phyloP scores from a whole-genome alignment of 2,888 invertebrate genomes.

The Aromia moschata region DNA sequence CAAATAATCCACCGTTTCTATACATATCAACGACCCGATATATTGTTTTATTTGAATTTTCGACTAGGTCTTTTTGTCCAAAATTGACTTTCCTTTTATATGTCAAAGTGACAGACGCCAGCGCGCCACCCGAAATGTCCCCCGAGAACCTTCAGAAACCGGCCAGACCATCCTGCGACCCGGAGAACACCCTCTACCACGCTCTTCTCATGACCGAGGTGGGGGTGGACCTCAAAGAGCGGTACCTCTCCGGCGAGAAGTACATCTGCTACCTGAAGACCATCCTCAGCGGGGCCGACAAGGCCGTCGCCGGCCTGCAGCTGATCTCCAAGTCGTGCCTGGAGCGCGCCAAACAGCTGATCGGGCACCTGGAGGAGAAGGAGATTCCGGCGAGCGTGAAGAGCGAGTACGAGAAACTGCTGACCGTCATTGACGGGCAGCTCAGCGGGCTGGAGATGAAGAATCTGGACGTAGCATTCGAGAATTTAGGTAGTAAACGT shows the following conservation, averaged over 20 bases:
- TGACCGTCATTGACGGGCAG: slow-evolving; percentile 58
- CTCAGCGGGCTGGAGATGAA: slow-evolving; percentile 54
- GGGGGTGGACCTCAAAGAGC: slow-evolving; percentile 61
- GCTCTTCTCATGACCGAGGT: slow-evolving; percentile 60
- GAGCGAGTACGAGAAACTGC: slow-evolving; percentile 57
- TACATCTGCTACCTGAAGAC: slow-evolving; percentile 59
- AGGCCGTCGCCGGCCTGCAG: slow-evolving; percentile 56
- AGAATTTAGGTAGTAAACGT: slow-evolving; percentile 36
- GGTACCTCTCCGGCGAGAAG: slow-evolving; percentile 58
- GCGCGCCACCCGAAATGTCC: slow-evolving; percentile 8
- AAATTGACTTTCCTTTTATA: too few relatives aligned
- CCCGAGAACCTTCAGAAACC: slow-evolving; percentile 11
- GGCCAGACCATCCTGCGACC: not conserved
- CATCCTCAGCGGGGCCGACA: slow-evolving; percentile 57
- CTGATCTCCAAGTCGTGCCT: slow-evolving; percentile 56
- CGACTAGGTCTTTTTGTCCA: too few relatives aligned
- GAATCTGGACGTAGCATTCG: slow-evolving; percentile 39
- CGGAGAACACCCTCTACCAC: slow-evolving; percentile 56
- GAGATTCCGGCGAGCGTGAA: slow-evolving; percentile 44
- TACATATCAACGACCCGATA: too few relatives aligned
- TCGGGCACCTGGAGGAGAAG: slow-evolving; percentile 13
- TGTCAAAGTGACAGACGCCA: too few relatives aligned
- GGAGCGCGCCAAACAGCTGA: slow-evolving; percentile 46
- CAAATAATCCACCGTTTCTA: too few relatives aligned
- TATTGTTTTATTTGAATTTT: too few relatives aligned